Base-by-base conservation (phyloP, 2,888 invertebrate genomes). In the Ectemnius cavifrons region DNA sequence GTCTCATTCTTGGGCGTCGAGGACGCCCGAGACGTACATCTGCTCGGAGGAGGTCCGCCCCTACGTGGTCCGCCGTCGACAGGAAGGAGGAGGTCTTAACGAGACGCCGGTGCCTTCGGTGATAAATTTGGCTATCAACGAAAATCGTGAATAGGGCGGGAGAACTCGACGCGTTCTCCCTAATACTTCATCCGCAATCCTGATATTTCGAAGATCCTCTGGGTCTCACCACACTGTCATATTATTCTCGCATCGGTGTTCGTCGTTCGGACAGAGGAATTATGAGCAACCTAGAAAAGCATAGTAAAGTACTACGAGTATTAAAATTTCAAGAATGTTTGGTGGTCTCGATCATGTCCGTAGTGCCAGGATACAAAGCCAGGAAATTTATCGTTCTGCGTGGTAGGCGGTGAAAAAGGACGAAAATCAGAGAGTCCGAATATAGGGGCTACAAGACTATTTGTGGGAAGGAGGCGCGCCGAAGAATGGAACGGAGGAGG, bases 351-450 rank as follows among this genome's bases (percentile, higher is more conserved):
- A 65, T 78, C 69, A 68, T 68, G 72, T 61, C 58, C 66, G 80
- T 69, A 84, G 79, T 78, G 73, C 61, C 65, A 72, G 80, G 84
- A 86, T 86, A 87, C 86, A 85, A 85, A 86, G 83, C 80, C 73
- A 79, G 83, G 70, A 86, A 87, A 88, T 88, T 86, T 88, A 88
- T 88, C 80, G 86, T 84, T 69, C 46, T 72, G 77, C 78, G 76
- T 81, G 72, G 76, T 37, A 82, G 84, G 84, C 81, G 83, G 81
- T 82, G 77, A 78, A 78, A 77, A 81, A 73, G 79, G 79, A 77
- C 79, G 81, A 82, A 83, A 72, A 60, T 67, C 67, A 56, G 23
- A 64, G 27, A 28, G 64, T 20, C 4, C 37, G 11, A 59, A 18
- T 62, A 52, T 46, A 20, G 49, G 64, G 46, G 62, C 52, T 27